phyloP scores from a whole-genome alignment of 2,113 vertebrate genomes.

The Amia ocellicauda region DNA sequence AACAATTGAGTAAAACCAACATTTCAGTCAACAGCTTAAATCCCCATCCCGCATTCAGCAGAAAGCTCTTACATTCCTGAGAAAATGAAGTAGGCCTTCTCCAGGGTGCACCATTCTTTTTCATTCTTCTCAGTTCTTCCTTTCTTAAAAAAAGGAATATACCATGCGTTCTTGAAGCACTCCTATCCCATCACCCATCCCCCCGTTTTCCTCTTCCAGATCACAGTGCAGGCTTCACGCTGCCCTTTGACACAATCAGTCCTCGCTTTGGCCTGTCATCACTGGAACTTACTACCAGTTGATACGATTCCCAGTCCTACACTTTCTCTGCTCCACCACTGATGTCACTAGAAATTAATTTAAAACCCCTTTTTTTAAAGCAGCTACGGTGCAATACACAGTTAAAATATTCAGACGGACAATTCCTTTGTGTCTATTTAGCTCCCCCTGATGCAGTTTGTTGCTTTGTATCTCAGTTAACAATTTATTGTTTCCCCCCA shows the following conservation, averaged over 20 bases:
- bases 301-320: not conserved
- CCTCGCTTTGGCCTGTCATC: not conserved
- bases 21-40: slow-evolving; percentile 15
- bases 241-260: not conserved
- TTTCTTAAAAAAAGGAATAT: slow-evolving; percentile 6
- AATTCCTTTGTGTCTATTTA: too few relatives aligned
- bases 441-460: too few relatives aligned
- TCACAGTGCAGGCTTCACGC: not conserved
- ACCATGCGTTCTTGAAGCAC: not conserved
- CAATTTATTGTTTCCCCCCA: too few relatives aligned
- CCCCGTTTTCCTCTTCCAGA: not conserved
- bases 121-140: not conserved
- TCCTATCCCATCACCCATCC: not conserved
- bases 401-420: too few relatives aligned
- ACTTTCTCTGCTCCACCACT: not conserved
- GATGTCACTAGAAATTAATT: too few relatives aligned
- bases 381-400: too few relatives aligned
- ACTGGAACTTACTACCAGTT: not conserved
- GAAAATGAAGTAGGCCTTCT: not conserved
- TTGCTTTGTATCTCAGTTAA: too few relatives aligned
- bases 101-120: slow-evolving; percentile 4
- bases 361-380: too few relatives aligned
- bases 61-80: slow-evolving; percentile 18
- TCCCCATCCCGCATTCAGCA: not conserved
- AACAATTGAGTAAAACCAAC: slow-evolving; percentile 29